Evolutionary conservation across 2,113 vertebrate species (phyloP).

Genomic region (Phycodurus eques): DNA sequence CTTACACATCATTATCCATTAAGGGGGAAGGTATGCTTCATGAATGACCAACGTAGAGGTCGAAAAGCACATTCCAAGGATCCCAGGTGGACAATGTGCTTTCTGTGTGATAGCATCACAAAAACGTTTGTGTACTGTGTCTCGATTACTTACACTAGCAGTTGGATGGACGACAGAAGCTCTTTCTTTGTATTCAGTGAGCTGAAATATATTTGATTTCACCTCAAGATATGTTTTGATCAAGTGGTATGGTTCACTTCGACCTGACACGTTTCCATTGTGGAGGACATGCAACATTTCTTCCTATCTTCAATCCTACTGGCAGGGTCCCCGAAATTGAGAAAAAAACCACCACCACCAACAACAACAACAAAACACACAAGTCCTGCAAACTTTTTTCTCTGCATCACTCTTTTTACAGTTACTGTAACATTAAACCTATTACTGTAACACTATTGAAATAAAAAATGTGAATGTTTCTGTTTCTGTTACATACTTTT

Average conservation of each 20-base stretch:
- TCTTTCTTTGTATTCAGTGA: slow-evolving; percentile 42
- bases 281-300: neutral
- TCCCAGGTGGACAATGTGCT: slow-evolving; percentile 47
- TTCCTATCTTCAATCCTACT: neutral
- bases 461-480: too few species aligned
- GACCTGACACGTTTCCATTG: neutral
- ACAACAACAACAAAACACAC: neutral
- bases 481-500: too few species aligned
- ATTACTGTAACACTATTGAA: too few species aligned
- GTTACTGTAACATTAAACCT: too few species aligned
- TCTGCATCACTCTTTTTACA: neutral
- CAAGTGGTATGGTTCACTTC: neutral
- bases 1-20: neutral
- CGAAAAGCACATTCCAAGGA: slow-evolving; percentile 16
- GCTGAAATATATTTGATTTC: neutral
- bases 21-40: slow-evolving; percentile 19
- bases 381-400: neutral
- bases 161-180: slow-evolving; percentile 35
- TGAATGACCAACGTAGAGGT: slow-evolving; percentile 24
- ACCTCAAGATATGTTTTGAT: neutral
- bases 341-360: neutral
- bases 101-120: slow-evolving; percentile 56
- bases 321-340: neutral
- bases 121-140: slow-evolving; percentile 4
- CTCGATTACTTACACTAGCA: slow-evolving; percentile 42